Evolutionary conservation across 2,797 vertebrate genomes (phyloP), one percentile per base, ranked within the genome.

Genomic region (Crypturellus tataupa): DNA sequence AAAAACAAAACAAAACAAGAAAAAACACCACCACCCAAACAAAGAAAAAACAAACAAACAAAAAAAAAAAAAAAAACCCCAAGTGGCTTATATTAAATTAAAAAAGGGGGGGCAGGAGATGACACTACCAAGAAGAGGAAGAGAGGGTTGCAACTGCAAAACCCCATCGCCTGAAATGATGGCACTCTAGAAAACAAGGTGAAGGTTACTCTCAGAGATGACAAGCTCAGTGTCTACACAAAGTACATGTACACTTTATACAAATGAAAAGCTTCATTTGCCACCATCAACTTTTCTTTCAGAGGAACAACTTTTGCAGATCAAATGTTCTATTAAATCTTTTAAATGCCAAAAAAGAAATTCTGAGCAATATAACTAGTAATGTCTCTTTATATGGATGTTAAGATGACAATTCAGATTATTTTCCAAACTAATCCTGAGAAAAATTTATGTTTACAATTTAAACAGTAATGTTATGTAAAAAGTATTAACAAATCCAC

Each of bases 401-500:
- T 97, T 97, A 97, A 96, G 89, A 96, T 97, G 97, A 97, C 97
- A 97, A 96, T 95, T 98, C 96, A 97, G 95, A 96, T 97, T 97
- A 97, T 97, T 97, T 97, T 97, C 95, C 96, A 97, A 98, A 97
- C 97, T 97, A 97, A 98, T 98, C 97, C 97, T 98, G 97, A 98
- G 97, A 97, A 98, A 97, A 98, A 98, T 91, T 96, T 91, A 96
- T 98, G 97, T 98, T 97, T 98, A 98, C 97, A 97, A 97, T 98
- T 98, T 97, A 98, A 98, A 98, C 97, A 97, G 97, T 97, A 97
- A 98, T 98, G 98, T 98, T 97, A 98, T 98, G 98, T 98, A 98
- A 98, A 98, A 98, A 98, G 97, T 98, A 97, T 98, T 98, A 98
- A 98, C 98, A 98, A 98, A 98, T 97, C 97, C 98, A 98, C 98